These are phyloP conservation scores for Rafetus swinhoei DNA, from an alignment of 2,113 vertebrate species.

Conservation along the genomic window DNA sequence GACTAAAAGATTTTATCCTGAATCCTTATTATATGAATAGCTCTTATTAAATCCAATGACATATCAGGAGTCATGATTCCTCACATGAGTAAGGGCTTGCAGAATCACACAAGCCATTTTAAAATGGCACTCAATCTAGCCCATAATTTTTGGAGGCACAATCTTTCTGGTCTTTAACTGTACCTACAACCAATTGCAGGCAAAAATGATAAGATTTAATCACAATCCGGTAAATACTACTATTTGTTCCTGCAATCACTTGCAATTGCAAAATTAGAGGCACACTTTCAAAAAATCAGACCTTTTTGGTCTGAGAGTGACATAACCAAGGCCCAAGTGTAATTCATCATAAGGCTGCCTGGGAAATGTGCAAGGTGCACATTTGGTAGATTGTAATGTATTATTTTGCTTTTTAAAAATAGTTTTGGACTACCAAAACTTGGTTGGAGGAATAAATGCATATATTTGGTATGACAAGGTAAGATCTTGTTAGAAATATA, in stretches of 20 bases:
- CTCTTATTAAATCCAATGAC: neutral
- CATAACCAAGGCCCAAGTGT: neutral
- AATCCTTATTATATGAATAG: neutral
- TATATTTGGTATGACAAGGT: neutral
- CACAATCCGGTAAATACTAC: neutral
- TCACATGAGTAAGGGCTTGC: neutral
- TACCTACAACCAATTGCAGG: neutral
- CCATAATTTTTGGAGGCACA: neutral
- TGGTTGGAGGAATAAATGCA: neutral
- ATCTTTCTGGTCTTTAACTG: neutral
- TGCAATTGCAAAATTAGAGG: slow-evolving; percentile 8
- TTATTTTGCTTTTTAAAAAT: neutral
- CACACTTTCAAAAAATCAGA: neutral
- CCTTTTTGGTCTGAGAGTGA: neutral
- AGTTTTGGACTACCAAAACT: neutral
- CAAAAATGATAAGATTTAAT: neutral
- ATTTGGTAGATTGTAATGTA: neutral
- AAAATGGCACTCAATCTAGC: neutral
- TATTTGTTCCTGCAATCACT: slow-evolving; percentile 1
- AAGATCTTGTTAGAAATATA: neutral
- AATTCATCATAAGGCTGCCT: neutral
- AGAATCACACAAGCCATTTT: neutral
- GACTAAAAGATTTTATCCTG: neutral
- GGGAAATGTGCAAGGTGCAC: neutral
- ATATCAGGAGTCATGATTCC: neutral